These are phyloP conservation scores for Chauna torquata DNA, from an alignment of 2,113 vertebrate species.

Conservation along the genomic window DNA sequence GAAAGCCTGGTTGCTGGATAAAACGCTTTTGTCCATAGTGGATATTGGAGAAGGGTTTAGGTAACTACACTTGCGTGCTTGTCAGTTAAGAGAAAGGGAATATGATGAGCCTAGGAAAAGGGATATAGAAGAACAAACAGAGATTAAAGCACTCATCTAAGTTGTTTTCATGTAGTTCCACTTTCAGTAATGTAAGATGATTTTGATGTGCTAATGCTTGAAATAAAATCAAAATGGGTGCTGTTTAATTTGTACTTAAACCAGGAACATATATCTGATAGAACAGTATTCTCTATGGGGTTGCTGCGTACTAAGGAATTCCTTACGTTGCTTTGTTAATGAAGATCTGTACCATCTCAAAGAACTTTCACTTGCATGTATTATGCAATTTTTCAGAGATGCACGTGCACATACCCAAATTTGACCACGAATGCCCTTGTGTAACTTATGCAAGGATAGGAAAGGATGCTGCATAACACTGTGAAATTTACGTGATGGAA, in stretches of 20 bases:
- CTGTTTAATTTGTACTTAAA: neutral
- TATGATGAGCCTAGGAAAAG: neutral
- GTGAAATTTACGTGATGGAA: neutral
- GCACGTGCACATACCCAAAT: neutral
- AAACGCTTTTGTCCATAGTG: neutral
- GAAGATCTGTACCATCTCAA: neutral
- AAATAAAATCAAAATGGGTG: neutral
- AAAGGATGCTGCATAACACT: neutral
- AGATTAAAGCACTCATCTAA: neutral
- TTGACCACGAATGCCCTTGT: neutral
- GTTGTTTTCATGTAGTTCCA: neutral
- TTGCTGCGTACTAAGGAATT: neutral
- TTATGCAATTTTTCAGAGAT: neutral
- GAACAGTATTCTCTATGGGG: neutral
- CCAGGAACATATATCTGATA: neutral
- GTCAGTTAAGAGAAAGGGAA: neutral
- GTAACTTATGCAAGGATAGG: rapidly evolving
- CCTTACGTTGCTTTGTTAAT: neutral
- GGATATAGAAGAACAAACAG: neutral
- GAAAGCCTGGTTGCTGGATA: neutral
- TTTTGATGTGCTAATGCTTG: neutral
- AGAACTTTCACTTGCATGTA: neutral
- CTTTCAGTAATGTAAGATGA: neutral
- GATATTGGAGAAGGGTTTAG: neutral
- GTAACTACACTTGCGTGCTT: neutral